Conservation (phyloP, 2,888 invertebrate species). For the Chydorus sphaericus region DNA sequence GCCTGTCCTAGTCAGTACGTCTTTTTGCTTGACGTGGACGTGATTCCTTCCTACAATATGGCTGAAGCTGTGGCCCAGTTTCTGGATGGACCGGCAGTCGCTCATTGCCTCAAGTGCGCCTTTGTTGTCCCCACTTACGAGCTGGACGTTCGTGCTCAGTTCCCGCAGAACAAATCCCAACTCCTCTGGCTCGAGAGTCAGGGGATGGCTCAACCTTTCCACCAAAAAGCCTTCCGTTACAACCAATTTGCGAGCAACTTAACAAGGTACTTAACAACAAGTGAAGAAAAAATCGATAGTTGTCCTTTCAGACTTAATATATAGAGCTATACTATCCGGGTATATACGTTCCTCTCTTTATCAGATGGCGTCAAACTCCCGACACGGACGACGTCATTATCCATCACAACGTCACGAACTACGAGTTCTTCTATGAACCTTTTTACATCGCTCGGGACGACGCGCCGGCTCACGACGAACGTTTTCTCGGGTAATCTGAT, state of each 20-base stretch:
- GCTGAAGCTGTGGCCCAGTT: slow-evolving; percentile 23
- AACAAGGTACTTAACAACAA: slow-evolving; percentile 41
- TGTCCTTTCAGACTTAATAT: too few relatives aligned
- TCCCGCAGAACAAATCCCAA: slow-evolving; percentile 67
- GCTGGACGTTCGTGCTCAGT: slow-evolving; percentile 57
- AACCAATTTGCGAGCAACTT: slow-evolving; percentile 87
- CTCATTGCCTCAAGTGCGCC: slow-evolving; percentile 47
- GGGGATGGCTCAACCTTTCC: slow-evolving; percentile 73
- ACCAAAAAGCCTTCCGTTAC: slow-evolving; percentile 79
- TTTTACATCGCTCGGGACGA: slow-evolving; percentile 74
- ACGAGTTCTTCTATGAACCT: slow-evolving; percentile 73
- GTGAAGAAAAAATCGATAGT: too few relatives aligned
- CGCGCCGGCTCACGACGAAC: slow-evolving; percentile 70
- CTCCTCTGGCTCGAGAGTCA: slow-evolving; percentile 57
- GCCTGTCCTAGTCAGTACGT: slow-evolving; percentile 59
- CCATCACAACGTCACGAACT: slow-evolving; percentile 66
- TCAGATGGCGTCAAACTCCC: slow-evolving; percentile 44
- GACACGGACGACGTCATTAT: slow-evolving; percentile 51
- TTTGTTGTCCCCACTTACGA: slow-evolving; percentile 85
- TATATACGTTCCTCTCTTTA: slow-evolving; percentile 14
- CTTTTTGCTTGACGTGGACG: slow-evolving; percentile 75
- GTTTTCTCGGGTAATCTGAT: slow-evolving; percentile 60
- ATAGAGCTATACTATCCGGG: too few relatives aligned
- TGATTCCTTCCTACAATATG: slow-evolving; percentile 48
- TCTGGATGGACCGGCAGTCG: slow-evolving; percentile 23